These are phyloP conservation scores for Todiramphus chloris DNA, from an alignment of 2,113 vertebrate species.

Conservation along the genomic window DNA sequence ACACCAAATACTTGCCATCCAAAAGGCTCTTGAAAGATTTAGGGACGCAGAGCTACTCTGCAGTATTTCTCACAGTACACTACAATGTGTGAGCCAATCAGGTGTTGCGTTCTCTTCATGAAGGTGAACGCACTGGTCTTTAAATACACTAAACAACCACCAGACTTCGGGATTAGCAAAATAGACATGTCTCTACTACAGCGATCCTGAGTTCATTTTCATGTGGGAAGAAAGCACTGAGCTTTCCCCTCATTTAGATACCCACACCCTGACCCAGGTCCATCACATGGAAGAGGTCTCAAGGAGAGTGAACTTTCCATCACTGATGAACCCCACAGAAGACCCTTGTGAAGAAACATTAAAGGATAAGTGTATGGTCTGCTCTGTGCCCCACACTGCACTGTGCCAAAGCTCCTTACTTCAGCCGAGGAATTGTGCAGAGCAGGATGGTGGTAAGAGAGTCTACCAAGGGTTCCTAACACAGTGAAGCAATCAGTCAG, in stretches of 20 bases:
- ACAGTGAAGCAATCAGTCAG: background rate
- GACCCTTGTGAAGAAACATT: background rate
- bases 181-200: background rate
- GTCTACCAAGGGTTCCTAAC: background rate
- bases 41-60: background rate
- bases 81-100: background rate
- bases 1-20: background rate
- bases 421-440: background rate
- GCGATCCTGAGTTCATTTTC: background rate
- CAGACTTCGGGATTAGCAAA: background rate
- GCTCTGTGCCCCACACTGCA: rapidly evolving
- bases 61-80: background rate
- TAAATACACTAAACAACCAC: background rate
- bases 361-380: background rate
- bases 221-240: background rate
- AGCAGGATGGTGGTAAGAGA: background rate
- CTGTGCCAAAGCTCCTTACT: background rate
- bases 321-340: background rate
- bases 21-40: background rate
- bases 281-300: background rate
- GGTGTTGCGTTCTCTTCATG: background rate
- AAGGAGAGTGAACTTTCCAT: background rate
- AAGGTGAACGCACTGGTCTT: background rate
- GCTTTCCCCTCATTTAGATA: background rate
- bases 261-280: background rate